Evolutionary conservation across 2,113 vertebrate species (phyloP).

Genomic region (Anarhynchus alexandrinus): DNA sequence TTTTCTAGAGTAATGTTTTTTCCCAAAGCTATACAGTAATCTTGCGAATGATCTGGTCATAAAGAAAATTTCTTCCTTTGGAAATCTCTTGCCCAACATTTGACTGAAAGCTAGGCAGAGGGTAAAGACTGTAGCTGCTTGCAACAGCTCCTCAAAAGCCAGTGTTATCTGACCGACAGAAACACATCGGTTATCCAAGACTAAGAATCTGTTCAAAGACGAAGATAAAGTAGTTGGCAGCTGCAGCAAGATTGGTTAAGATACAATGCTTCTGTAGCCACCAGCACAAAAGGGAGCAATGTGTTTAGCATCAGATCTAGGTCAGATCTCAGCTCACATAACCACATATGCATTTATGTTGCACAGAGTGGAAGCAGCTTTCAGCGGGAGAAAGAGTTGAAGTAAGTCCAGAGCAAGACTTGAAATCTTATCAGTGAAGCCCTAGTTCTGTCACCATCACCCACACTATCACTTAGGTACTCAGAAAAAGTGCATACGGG

Average conservation of each 20-base stretch:
- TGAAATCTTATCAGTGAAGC: constrained; percentile 5
- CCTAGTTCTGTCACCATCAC: neutral
- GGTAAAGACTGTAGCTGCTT: neutral
- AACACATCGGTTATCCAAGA: neutral
- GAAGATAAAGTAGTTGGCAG: constrained; percentile 32
- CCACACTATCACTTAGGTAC: neutral
- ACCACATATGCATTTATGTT: neutral
- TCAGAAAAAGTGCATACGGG: neutral
- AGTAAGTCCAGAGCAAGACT: neutral
- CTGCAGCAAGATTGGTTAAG: constrained; percentile 25
- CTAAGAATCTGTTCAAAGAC: neutral
- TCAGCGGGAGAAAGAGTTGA: neutral
- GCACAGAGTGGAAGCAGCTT: neutral
- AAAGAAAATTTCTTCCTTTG: neutral
- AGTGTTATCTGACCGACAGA: neutral
- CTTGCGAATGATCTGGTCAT: neutral
- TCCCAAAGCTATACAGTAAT: neutral
- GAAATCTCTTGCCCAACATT: neutral
- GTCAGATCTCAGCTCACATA: constrained; percentile 53
- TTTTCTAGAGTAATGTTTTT: neutral
- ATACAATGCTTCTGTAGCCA: constrained; percentile 10
- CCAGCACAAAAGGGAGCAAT: constrained; percentile 12
- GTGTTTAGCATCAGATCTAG: constrained; percentile 27
- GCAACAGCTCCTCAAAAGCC: constrained; percentile 34
- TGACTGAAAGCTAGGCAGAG: neutral